Percentiles rank a stretch among this genome's conserved stretches.
Evolutionary conservation across 2,888 invertebrate species (phyloP).

Genomic region (Holacanthella duospinosa): DNA sequence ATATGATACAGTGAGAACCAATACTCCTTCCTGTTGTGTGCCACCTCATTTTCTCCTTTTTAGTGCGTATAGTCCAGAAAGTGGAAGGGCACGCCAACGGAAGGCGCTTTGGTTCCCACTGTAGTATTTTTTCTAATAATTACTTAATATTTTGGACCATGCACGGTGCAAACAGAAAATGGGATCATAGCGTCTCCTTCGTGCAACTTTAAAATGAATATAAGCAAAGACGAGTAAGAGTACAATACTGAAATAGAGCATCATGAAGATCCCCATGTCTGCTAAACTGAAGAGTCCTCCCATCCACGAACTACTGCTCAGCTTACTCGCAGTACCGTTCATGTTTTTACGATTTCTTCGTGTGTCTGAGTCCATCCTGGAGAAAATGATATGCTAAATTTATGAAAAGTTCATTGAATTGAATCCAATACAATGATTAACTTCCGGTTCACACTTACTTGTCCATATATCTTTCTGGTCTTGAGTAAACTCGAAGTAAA

Average conservation of each 20-base stretch:
- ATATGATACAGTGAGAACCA: no score
- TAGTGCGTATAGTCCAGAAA: no score
- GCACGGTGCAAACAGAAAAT: conserved; percentile 9
- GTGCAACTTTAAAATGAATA: conserved; percentile 50
- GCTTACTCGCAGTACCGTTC: background rate
- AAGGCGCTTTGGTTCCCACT: no score
- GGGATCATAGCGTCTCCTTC: conserved; percentile 23
- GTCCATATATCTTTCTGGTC: conserved; percentile 18
- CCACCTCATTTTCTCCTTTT: no score
- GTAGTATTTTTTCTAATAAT: no score
- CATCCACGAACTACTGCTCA: background rate
- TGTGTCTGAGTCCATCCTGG: no score
- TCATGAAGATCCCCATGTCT: conserved; percentile 65
- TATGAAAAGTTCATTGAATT: background rate
- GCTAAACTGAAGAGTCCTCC: conserved; percentile 48
- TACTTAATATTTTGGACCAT: background rate
- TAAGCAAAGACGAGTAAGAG: conserved; percentile 63
- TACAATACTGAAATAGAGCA: conserved; percentile 63
- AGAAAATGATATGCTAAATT: no score
- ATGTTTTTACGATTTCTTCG: no score
- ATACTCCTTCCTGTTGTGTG: no score
- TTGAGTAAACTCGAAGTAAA: conserved; percentile 49
- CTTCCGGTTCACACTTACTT: background rate
- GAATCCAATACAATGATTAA: background rate
- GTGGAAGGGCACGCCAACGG: no score